Evolutionary conservation across 2,113 vertebrate genomes (phyloP), one percentile per base, ranked within the genome.

Genomic region (Vidua chalybeata): DNA sequence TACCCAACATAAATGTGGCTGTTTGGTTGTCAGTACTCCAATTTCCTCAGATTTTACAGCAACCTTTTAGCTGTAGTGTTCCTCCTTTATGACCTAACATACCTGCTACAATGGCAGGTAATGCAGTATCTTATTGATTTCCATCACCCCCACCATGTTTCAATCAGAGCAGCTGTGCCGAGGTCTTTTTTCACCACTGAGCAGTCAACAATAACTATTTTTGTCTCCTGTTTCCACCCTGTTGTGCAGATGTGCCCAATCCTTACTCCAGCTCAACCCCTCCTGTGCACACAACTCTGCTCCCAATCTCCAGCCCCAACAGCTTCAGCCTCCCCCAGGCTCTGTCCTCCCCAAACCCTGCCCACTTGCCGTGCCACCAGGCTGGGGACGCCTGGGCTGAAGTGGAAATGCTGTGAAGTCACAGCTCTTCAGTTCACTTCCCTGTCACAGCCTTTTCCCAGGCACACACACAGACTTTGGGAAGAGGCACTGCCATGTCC

Each of bases 221-320:
- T n/a, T 86, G 63, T 63, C 58, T 77, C 52, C 28, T 12, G 26
- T 73, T 69, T 87, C 49, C 55, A 33, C 43, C 46, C 66, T 64
- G 69, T 17, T 35, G 71, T 27, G 21, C 30, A 73, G 66, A 54
- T 19, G 14, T 13, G 49, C 45, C 58, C 33, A 2, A 46, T 83
- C 56, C 83, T 92, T 12, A 24, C 6, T 11, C 59, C 87, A 55
- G 10, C n/a, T 51, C 55, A 6, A 62, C 33, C 74, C 74, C 85
- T 90, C 39, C 46, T 0, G 0, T 0, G 2, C 33, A 52, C 37
- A 31, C n/a, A 61, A 0, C 33, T 76, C 89, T 72, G 75, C 51
- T 62, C 55, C 54, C 71, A 19, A 2, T 2, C 41, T 41, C 49
- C 23, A 58, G 52, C 33, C 62, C 33, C 4, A 5, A 16, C 13